These are phyloP conservation scores for Crossocerus cetratus DNA, from an alignment of 2,888 invertebrate genomes.

Conservation along the genomic window DNA sequence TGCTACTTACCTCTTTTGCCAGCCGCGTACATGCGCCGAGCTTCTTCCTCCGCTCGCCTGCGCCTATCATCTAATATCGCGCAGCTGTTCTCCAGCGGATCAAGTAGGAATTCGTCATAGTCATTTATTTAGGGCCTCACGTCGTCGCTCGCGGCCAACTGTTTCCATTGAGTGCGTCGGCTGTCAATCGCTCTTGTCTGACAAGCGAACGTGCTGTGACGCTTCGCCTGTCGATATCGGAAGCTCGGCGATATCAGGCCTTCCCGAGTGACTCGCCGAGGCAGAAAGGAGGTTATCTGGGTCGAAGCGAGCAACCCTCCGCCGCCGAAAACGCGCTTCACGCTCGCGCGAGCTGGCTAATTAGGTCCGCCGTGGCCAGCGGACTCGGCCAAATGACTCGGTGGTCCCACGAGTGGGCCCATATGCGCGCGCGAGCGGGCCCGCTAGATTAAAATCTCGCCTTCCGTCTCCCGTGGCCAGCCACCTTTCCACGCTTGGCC, in stretches of 20 bases:
- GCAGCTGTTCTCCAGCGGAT: too few species aligned
- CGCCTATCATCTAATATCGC: conserved; percentile 52
- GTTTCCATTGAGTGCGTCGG: too few species aligned
- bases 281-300: too few species aligned
- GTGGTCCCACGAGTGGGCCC: conserved; percentile 70
- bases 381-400: conserved; percentile 71
- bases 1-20: conserved; percentile 33
- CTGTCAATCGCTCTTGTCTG: too few species aligned
- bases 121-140: too few species aligned
- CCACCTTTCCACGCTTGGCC: conserved; percentile 28
- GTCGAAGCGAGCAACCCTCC: background rate
- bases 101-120: too few species aligned
- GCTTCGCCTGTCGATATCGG: too few species aligned
- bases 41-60: conserved; percentile 27
- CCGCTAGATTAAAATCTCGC: conserved; percentile 56
- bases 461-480: conserved; percentile 36
- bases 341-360: conserved; percentile 74
- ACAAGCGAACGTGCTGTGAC: too few species aligned
- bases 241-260: too few species aligned
- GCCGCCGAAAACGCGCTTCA: conserved; percentile 70
- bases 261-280: too few species aligned
- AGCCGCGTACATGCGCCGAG: conserved; percentile 30
- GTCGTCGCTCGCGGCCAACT: too few species aligned
- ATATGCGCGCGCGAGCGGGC: conserved; percentile 41
- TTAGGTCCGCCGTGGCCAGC: conserved; percentile 61